These are phyloP conservation scores for Drosophila subsilvestris DNA, from an alignment of 2,888 invertebrate genomes.

Conservation along the genomic window DNA sequence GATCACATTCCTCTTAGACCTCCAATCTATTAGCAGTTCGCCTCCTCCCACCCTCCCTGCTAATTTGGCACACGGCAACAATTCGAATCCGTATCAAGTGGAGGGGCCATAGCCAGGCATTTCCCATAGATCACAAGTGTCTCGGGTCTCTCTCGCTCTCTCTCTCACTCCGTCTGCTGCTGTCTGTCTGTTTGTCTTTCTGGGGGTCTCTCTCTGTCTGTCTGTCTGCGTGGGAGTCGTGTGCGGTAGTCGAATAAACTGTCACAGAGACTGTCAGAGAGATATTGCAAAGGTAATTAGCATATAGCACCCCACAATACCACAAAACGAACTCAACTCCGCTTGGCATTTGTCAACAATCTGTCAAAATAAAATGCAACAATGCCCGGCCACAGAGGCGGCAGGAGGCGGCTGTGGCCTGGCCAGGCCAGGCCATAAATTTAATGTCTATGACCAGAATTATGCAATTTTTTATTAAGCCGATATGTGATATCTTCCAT, in stretches of 20 bases:
- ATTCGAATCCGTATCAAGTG: conserved; percentile 14
- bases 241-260: conserved; percentile 58
- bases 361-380: conserved; percentile 55
- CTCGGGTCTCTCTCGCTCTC: not conserved
- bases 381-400: conserved; percentile 33
- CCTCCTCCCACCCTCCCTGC: conserved; percentile 2
- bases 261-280: conserved; percentile 63
- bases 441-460: conserved; percentile 54
- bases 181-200: not conserved
- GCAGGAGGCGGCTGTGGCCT: conserved; percentile 13
- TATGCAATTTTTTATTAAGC: conserved; percentile 40
- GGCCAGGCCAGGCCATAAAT: conserved; percentile 56
- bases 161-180: conserved; percentile 23
- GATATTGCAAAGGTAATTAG: conserved; percentile 69
- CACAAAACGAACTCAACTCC: conserved; percentile 35
- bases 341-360: conserved; percentile 71
- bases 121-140: conserved; percentile 58
- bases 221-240: conserved; percentile 39
- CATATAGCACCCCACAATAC: conserved; percentile 57
- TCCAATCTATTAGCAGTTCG: conserved; percentile 24
- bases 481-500: conserved; percentile 39
- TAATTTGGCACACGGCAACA: conserved; percentile 48
- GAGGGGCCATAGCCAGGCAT: conserved; percentile 1
- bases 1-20: not conserved
- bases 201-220: not conserved